Percentiles rank a stretch among this genome's conserved stretches.
These are phyloP conservation scores for Lycia hirtaria DNA, from an alignment of 2,888 invertebrate species.

Conservation along the genomic window DNA sequence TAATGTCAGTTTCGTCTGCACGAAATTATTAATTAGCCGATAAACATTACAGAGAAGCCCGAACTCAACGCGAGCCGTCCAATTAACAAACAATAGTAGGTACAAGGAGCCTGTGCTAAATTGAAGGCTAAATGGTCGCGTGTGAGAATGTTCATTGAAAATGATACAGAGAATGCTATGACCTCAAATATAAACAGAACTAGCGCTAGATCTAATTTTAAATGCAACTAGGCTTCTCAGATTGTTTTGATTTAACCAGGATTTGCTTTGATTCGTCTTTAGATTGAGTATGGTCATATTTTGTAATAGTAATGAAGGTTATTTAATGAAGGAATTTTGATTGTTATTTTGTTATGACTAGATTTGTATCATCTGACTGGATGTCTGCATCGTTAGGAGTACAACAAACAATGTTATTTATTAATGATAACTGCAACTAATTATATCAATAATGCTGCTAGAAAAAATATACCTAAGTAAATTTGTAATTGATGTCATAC, in stretches of 20 bases:
- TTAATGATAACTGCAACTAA: too few relatives aligned
- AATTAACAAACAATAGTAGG: conserved; percentile 20
- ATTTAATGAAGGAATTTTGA: too few relatives aligned
- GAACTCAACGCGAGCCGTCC: not conserved
- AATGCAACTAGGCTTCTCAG: not conserved
- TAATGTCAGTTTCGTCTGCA: too few relatives aligned
- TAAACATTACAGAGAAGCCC: not conserved
- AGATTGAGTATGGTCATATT: not conserved
- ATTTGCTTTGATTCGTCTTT: not conserved
- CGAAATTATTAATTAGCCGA: not conserved
- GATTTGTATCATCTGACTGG: too few relatives aligned
- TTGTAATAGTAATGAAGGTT: not conserved
- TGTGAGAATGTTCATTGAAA: conserved; percentile 28
- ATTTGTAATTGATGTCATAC: too few relatives aligned
- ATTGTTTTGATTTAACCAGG: not conserved
- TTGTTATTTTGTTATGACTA: too few relatives aligned
- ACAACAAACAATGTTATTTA: too few relatives aligned
- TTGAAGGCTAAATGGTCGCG: conserved; percentile 19
- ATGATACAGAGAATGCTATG: conserved; percentile 13
- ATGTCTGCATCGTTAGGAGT: too few relatives aligned
- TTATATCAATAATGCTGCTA: too few relatives aligned
- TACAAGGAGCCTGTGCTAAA: conserved; percentile 20
- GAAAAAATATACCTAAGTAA: too few relatives aligned
- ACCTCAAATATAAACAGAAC: conserved; percentile 13
- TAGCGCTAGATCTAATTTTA: not conserved